These are phyloP conservation scores for Cottoperca gobio DNA, from an alignment of 2,797 vertebrate species.

Conservation along the genomic window DNA sequence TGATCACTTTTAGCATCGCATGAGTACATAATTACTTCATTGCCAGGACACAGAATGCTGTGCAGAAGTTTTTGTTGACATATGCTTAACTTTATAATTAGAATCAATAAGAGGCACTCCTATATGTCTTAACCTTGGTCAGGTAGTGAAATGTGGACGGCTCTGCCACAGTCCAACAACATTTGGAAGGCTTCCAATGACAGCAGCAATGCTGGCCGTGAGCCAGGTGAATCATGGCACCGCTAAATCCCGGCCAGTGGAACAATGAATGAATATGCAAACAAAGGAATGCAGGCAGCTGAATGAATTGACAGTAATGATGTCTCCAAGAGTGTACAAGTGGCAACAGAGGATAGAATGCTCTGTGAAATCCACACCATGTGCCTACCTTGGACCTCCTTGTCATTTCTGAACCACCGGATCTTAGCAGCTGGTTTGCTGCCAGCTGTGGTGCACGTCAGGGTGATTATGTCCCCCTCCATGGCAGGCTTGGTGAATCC, in stretches of 20 bases:
- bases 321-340: conserved; percentile 38
- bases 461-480: conserved; percentile 94
- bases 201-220: conserved; percentile 51
- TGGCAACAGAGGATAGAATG: conserved; percentile 35
- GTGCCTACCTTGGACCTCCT: conserved; percentile 95
- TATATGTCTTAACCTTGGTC: conserved; percentile 40
- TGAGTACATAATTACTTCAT: conserved; percentile 27
- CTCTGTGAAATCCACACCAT: conserved; percentile 42
- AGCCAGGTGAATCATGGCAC: conserved; percentile 41
- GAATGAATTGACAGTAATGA: conserved; percentile 56
- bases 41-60: conserved; percentile 1
- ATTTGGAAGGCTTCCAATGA: conserved; percentile 53
- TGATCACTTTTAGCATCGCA: conserved; percentile 13
- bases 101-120: conserved; percentile 38
- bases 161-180: conserved; percentile 37
- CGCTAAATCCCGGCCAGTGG: conserved; percentile 22
- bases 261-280: conserved; percentile 55
- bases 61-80: conserved; percentile 15
- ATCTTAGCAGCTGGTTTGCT: conserved; percentile 97
- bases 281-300: conserved; percentile 45
- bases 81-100: conserved; percentile 47
- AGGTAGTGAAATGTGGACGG: conserved; percentile 45
- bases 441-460: conserved; percentile 94
- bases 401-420: conserved; percentile 97
- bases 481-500: conserved; percentile 95